Evolutionary conservation across 2,113 vertebrate genomes (phyloP), one percentile per base, ranked within the genome.

Genomic region (Saimiri boliviensis): DNA sequence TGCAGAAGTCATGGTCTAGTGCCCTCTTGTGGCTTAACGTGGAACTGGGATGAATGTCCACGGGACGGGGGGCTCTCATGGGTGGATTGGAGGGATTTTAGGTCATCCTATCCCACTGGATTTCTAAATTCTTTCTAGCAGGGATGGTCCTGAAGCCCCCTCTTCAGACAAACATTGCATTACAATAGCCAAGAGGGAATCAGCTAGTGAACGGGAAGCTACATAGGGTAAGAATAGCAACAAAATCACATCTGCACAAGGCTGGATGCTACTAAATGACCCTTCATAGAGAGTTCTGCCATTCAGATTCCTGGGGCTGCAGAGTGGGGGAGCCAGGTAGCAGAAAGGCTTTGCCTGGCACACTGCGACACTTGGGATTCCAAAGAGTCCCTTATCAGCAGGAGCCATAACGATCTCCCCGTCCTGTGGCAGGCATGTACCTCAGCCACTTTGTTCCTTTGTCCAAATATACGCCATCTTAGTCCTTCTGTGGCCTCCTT

Each of bases 1-100:
- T 8, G 32, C 89, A 96, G 89, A 92, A 83, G 63, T 35, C 97
- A 14, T 77, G 94, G 98, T 98, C 97, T 97, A 97, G 82, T 96
- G 97, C 98, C 97, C 97, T 97, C 97, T 94, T 77, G 97, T 97
- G 97, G 94, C 40, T 35, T 0, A 47, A 35, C 9, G 3, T 17
- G 63, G 91, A 96, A 96, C 86, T 84, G 90, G 47, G 52, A 10
- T 40, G 37, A 86, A 80, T 13, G 16, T 45, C 37, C 2, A 4
- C 6, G 16, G 35, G 19, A 60, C 8, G 16, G 37, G 16, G 60
- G 74, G 52, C 42, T 81, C 74, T 23, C 40, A 1, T 2, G 17
- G 4, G 9, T 4, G 12, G 27, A 16, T 4, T 32, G 11, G 0
- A 52, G 25, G 66, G 54, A 56, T 35, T 54, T 5, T 1, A 5